These are phyloP conservation scores for Sebastiscus albofasciatus DNA, from an alignment of 2,797 vertebrate species.

Conservation along the genomic window DNA sequence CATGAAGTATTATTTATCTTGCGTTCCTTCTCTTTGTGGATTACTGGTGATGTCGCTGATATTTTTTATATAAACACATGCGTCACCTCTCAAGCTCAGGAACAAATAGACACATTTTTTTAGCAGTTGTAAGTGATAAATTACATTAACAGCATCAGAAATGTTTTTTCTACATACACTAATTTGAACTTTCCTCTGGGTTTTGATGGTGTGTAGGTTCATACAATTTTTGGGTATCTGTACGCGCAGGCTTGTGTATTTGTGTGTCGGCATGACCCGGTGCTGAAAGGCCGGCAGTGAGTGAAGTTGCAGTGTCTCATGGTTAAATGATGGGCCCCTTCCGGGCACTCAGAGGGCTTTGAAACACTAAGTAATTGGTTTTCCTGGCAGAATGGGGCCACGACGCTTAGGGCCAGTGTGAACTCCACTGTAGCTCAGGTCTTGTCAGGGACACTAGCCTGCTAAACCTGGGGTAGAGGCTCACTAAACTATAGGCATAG, in stretches of 20 bases:
- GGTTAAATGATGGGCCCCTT: constrained; percentile 75
- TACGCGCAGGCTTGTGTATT: not conserved
- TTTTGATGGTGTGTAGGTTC: not conserved
- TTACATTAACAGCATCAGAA: not conserved
- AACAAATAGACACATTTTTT: not conserved
- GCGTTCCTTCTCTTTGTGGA: not conserved
- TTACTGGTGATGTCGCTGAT: not conserved
- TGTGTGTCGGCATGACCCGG: not conserved
- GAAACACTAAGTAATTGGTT: constrained; percentile 80
- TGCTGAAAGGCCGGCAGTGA: constrained; percentile 53
- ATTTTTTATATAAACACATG: not conserved
- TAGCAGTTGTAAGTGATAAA: not conserved
- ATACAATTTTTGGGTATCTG: not conserved
- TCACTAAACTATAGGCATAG: not conserved
- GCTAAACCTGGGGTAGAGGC: constrained; percentile 13
- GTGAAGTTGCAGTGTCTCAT: constrained; percentile 69
- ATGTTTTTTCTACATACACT: not conserved
- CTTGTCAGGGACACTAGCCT: constrained; percentile 38
- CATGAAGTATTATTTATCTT: not conserved
- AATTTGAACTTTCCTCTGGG: not conserved
- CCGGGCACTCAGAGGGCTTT: constrained; percentile 61
- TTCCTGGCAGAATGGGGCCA: constrained; percentile 82
- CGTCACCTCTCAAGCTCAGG: not conserved
- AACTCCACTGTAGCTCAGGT: constrained; percentile 47
- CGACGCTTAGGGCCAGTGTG: constrained; percentile 58